Percentiles rank a stretch among this genome's conserved stretches.
These are phyloP conservation scores for Anhinga anhinga DNA, from an alignment of 2,113 vertebrate genomes.

Conservation along the genomic window DNA sequence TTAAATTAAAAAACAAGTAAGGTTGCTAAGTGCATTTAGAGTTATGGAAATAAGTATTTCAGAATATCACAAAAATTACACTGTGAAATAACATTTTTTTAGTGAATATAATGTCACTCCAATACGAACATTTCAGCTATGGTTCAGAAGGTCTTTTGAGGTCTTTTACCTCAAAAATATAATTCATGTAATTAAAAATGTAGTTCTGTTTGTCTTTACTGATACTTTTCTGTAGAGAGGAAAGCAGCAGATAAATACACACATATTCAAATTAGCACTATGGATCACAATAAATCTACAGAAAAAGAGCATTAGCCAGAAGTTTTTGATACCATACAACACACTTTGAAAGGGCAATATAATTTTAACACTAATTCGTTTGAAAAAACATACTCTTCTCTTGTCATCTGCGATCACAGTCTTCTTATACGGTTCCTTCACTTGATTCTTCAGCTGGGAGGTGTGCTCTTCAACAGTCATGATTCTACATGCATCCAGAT, in stretches of 20 bases:
- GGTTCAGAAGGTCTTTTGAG: background rate
- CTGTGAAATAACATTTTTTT: background rate
- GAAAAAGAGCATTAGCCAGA: background rate
- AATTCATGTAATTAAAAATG: background rate
- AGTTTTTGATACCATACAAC: background rate
- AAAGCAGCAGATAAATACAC: background rate
- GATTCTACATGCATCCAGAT: constrained; percentile 89
- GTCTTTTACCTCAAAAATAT: background rate
- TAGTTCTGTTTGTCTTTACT: background rate
- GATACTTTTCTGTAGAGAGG: background rate
- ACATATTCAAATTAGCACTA: background rate
- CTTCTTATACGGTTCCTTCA: constrained; percentile 82
- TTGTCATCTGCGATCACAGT: constrained; percentile 80
- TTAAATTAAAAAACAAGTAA: background rate
- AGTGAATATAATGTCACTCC: background rate
- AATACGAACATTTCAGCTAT: background rate
- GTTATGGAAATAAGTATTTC: background rate
- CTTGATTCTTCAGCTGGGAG: constrained; percentile 61
- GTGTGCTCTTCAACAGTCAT: constrained; percentile 79
- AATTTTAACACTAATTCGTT: background rate
- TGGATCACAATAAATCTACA: background rate
- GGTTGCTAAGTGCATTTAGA: background rate
- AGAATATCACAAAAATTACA: background rate
- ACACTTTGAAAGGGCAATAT: background rate
- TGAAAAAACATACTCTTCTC: constrained; percentile 73